phyloP scores from a whole-genome alignment of 2,888 invertebrate species.

The Thereva unica region DNA sequence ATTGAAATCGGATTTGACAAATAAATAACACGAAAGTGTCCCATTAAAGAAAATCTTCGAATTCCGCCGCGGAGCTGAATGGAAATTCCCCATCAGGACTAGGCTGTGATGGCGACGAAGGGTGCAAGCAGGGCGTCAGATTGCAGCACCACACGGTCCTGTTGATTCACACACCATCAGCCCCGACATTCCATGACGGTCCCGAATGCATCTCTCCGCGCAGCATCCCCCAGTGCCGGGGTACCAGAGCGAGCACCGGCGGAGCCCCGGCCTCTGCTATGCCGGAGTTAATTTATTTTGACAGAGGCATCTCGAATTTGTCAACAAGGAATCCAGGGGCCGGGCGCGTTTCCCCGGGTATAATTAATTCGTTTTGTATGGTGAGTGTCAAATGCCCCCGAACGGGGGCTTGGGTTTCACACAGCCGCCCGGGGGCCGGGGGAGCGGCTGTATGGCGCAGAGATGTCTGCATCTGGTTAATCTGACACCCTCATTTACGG shows the following conservation, averaged over 20 bases:
- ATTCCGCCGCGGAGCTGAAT: conserved; percentile 7
- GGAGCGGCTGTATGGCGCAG: too few relatives aligned
- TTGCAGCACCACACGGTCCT: too few relatives aligned
- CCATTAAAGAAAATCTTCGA: conserved; percentile 18
- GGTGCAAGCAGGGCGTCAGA: too few relatives aligned
- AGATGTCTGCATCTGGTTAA: conserved; percentile 34
- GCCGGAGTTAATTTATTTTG: conserved; percentile 45
- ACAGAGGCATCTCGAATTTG: conserved; percentile 46
- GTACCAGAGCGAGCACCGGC: conserved; percentile 6
- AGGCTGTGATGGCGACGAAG: too few relatives aligned
- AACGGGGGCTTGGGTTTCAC: conserved; percentile 20
- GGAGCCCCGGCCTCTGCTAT: conserved; percentile 28
- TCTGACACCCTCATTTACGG: conserved; percentile 37
- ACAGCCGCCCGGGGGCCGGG: conserved; percentile 1
- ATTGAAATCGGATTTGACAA: background rate
- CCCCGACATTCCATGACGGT: too few relatives aligned
- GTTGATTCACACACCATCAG: too few relatives aligned
- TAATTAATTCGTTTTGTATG: conserved; percentile 42
- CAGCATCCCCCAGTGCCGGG: background rate
- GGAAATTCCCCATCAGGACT: too few relatives aligned
- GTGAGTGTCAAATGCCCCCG: conserved; percentile 36
- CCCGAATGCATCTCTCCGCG: too few relatives aligned
- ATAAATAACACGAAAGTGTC: conserved; percentile 30
- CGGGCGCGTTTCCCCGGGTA: conserved; percentile 37
- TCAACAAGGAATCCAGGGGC: conserved; percentile 44